A percentile compares a stretch with the other conserved stretches of the same genome.
Conservation (phyloP, 53 echinoderm and acorn worm genomes). For the Stichopus horrens region DNA sequence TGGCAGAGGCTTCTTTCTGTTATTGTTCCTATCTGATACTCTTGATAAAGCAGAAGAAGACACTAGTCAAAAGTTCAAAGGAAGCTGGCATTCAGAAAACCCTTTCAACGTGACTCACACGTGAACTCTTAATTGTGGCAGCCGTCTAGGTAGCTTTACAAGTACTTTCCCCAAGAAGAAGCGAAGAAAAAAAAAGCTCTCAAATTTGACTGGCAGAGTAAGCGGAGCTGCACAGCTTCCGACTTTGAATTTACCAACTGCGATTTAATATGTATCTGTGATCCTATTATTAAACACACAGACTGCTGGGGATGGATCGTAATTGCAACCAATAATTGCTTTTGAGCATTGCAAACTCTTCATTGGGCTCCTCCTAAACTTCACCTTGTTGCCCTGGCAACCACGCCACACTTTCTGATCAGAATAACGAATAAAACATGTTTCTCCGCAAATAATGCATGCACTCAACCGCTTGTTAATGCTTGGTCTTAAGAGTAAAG, state of each 20-base stretch:
- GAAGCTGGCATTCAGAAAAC: not conserved
- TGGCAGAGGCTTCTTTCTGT: too few relatives aligned
- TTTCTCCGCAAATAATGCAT: too few relatives aligned
- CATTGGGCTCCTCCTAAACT: conserved; percentile 17
- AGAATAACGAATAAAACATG: not conserved
- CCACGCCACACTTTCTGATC: not conserved
- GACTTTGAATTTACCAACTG: conserved; percentile 21
- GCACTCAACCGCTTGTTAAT: too few relatives aligned
- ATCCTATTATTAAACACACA: conserved; percentile 33
- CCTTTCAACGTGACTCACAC: conserved; percentile 3
- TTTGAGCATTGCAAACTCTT: conserved; percentile 16
- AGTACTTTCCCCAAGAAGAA: not conserved
- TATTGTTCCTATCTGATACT: too few relatives aligned
- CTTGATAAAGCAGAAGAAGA: too few relatives aligned
- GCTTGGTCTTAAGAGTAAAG: too few relatives aligned
- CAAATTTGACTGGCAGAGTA: not conserved
- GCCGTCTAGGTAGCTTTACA: not conserved
- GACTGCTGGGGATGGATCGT: not conserved
- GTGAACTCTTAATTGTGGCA: not conserved
- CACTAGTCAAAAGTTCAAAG: too few relatives aligned
- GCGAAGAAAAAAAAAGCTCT: not conserved
- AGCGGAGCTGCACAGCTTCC: not conserved
- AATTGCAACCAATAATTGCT: conserved; percentile 34
- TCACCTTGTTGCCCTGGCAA: conserved; percentile 6
- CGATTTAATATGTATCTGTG: conserved; percentile 30